Percentiles rank a stretch among this genome's conserved stretches.
phyloP scores from a whole-genome alignment of 2,797 vertebrate species.

The Neosalanx taihuensis region DNA sequence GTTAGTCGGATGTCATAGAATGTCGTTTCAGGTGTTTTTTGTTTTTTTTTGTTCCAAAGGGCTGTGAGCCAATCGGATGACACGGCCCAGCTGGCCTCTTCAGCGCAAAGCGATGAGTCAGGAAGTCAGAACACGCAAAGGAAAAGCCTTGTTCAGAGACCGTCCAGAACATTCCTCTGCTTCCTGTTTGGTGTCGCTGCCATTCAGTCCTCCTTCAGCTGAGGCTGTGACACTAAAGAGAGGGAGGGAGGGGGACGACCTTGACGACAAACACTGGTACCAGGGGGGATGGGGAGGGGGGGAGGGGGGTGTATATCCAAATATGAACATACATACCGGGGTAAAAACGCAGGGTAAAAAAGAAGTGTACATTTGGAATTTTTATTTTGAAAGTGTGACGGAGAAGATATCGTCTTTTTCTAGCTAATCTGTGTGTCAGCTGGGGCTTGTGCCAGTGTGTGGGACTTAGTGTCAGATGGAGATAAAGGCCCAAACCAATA shows the following conservation, averaged over 20 bases:
- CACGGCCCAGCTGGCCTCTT: conserved; percentile 15
- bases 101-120: conserved; percentile 50
- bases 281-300: no score
- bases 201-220: conserved; percentile 32
- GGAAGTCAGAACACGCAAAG: conserved; percentile 40
- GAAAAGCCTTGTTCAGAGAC: conserved; percentile 38
- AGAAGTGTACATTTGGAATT: no score
- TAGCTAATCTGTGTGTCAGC: no score
- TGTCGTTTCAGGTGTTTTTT: conserved; percentile 36
- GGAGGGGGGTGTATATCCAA: no score
- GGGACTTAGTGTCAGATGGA: background rate
- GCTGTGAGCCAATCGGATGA: conserved; percentile 42
- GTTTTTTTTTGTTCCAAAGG: conserved; percentile 29
- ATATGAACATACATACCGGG: no score
- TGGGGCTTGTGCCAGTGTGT: background rate
- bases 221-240: conserved; percentile 29
- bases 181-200: conserved; percentile 47
- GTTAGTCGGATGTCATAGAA: conserved; percentile 10
- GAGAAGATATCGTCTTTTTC: no score
- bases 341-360: no score
- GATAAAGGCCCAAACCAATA: no score
- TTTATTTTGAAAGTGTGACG: no score
- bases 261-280: background rate
- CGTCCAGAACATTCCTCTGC: conserved; percentile 31
- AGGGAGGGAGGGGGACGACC: background rate